These are phyloP conservation scores for Callospermophilus lateralis DNA, from an alignment of 2,113 vertebrate genomes.

Conservation along the genomic window DNA sequence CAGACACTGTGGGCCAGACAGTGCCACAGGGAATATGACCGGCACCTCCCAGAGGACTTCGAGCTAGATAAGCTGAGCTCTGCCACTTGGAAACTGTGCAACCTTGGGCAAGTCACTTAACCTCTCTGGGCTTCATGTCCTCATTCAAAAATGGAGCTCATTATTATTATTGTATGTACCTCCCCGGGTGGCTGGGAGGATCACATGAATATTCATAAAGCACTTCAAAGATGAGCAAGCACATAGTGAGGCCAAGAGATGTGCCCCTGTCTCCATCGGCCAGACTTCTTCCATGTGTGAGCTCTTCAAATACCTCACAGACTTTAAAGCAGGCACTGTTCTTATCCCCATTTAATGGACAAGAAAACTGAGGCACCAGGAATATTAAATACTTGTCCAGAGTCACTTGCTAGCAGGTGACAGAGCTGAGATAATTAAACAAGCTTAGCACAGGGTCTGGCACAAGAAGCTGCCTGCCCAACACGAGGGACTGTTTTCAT, in stretches of 20 bases:
- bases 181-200: not conserved
- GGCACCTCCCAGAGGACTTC: not conserved
- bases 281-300: rapidly evolving
- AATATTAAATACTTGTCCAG: not conserved
- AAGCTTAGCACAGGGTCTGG: not conserved
- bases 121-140: not conserved
- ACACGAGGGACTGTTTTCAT: rapidly evolving
- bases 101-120: not conserved
- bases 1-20: rapidly evolving
- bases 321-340: not conserved
- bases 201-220: no score
- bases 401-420: not conserved
- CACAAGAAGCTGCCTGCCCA: not conserved
- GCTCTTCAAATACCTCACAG: not conserved
- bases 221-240: not conserved
- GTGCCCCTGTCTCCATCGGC: rapidly evolving
- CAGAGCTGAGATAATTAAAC: not conserved
- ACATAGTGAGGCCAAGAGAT: no score
- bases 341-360: not conserved
- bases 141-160: not conserved
- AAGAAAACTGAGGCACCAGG: not conserved
- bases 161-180: not conserved
- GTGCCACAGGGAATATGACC: rapidly evolving
- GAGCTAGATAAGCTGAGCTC: not conserved
- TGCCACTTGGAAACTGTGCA: not conserved